phyloP scores from a whole-genome alignment of 2,797 vertebrate genomes.

The Sardinella longiceps region DNA sequence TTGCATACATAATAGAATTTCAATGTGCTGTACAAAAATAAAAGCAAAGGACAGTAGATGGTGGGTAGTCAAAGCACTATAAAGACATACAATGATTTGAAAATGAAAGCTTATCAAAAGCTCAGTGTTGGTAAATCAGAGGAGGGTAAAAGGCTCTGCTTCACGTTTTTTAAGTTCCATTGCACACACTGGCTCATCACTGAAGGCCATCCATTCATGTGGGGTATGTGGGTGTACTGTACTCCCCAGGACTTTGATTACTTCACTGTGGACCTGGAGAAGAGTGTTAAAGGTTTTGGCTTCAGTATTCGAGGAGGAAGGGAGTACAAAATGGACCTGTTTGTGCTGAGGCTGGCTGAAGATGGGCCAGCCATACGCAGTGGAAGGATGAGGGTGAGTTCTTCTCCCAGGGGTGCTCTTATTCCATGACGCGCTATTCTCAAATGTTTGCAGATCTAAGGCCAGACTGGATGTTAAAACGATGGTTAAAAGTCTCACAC shows the following conservation, averaged over 20 bases:
- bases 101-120: background rate
- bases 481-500: background rate
- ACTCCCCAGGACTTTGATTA: conserved; percentile 92
- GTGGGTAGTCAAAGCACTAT: too few relatives aligned
- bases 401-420: background rate
- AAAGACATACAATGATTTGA: too few relatives aligned
- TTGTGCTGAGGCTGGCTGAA: conserved; percentile 93
- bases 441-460: background rate
- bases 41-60: too few relatives aligned
- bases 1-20: too few relatives aligned
- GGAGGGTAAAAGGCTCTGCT: background rate
- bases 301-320: conserved; percentile 98
- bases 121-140: background rate
- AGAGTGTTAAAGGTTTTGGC: conserved; percentile 96
- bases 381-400: conserved; percentile 95
- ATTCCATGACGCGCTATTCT: background rate
- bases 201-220: background rate
- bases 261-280: conserved; percentile 99
- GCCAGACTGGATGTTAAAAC: background rate
- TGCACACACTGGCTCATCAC: background rate
- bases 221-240: background rate
- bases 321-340: conserved; percentile 99
- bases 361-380: conserved; percentile 97
- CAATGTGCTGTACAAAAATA: too few relatives aligned
- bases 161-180: background rate